A percentile compares a stretch with the other conserved stretches of the same genome.
phyloP scores from a whole-genome alignment of 2,797 vertebrate species.

The Etheostoma nigrum region DNA sequence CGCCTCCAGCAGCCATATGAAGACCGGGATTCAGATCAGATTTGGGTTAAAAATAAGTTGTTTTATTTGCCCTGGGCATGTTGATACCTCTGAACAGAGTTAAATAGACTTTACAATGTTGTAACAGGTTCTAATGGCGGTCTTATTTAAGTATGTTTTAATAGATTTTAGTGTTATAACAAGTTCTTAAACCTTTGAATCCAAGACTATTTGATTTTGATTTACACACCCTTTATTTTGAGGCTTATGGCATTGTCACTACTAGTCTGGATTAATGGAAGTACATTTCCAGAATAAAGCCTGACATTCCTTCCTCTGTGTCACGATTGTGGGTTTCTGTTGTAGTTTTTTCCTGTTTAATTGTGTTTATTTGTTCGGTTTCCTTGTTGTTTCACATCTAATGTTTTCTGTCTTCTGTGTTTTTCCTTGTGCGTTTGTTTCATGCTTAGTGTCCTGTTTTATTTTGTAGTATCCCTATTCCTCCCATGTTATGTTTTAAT shows the following conservation, averaged over 20 bases:
- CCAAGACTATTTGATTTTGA: not conserved
- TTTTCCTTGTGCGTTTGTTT: no score
- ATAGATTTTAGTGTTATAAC: not conserved
- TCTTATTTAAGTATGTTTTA: not conserved
- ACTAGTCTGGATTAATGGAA: no score
- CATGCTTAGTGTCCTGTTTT: no score
- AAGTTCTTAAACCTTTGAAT: not conserved
- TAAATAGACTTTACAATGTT: not conserved
- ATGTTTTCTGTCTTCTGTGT: no score
- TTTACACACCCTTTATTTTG: not conserved
- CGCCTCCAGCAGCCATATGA: not conserved
- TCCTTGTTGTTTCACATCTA: not conserved
- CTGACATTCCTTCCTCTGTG: no score
- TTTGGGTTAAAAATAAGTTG: not conserved
- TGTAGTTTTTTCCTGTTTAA: no score
- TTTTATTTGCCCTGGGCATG: not conserved
- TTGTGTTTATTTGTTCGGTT: no score
- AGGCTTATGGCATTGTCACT: not conserved
- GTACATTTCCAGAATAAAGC: no score
- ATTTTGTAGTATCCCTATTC: no score
- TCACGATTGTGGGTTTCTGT: no score
- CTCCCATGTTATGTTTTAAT: no score
- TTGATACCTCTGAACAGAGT: not conserved
- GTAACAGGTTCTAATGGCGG: not conserved
- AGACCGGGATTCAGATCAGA: constrained; percentile 1